Conservation (phyloP, 1,140 invertebrate species). For the Drosophila arizonae region DNA sequence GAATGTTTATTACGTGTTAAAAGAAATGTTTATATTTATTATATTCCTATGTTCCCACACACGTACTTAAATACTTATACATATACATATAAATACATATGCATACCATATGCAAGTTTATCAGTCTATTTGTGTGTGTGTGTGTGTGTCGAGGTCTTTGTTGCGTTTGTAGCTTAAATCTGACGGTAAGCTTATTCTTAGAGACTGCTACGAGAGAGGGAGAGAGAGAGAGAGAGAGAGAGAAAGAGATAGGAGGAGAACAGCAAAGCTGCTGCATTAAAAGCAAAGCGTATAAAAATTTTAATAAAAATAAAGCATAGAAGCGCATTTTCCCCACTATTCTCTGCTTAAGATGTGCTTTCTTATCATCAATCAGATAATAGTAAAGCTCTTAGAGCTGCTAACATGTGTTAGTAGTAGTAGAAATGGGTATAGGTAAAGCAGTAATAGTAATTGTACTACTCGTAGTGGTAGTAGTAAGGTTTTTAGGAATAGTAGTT, state of each 20-base stretch:
- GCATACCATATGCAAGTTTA: background rate
- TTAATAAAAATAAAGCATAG: background rate
- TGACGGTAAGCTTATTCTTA: background rate
- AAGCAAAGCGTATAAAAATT: background rate
- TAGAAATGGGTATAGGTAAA: too few relatives aligned
- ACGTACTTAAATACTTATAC: background rate
- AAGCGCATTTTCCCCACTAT: background rate
- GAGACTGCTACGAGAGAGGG: background rate
- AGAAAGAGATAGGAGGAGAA: background rate
- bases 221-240: too few relatives aligned
- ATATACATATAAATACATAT: background rate
- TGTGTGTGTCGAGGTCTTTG: background rate
- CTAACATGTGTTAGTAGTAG: too few relatives aligned
- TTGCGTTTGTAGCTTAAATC: slow-evolving; percentile 6
- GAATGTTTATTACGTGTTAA: slow-evolving; percentile 46
- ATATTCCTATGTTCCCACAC: background rate
- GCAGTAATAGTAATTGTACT: too few relatives aligned
- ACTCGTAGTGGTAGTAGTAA: too few relatives aligned
- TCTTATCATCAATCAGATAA: background rate
- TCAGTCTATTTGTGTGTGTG: too few relatives aligned
- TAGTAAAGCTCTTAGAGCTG: background rate
- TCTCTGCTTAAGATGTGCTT: background rate
- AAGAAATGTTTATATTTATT: slow-evolving; percentile 27
- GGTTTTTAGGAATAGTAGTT: too few relatives aligned
- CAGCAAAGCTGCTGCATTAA: background rate